A percentile compares a stretch with the other conserved stretches of the same genome.
Conservation (phyloP, 2,113 vertebrate species). For the Myotis davidii region DNA sequence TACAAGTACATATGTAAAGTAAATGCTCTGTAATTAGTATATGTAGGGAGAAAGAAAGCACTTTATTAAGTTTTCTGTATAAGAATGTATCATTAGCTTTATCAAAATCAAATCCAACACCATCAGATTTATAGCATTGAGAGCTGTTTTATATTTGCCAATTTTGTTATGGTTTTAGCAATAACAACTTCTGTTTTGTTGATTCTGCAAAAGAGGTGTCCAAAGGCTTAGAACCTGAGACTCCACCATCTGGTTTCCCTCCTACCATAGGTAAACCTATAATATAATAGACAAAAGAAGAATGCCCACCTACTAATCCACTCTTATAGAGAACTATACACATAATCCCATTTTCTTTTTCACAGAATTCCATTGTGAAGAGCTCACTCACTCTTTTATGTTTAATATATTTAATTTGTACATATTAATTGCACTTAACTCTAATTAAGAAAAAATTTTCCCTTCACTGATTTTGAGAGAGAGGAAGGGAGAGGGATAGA, state of each 20-base stretch:
- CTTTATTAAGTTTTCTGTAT: background rate
- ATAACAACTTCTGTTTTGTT: background rate
- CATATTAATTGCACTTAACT: background rate
- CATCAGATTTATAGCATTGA: background rate
- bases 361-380: background rate
- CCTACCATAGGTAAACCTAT: background rate
- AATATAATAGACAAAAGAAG: constrained; percentile 33
- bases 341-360: background rate
- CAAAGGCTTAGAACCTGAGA: constrained; percentile 32
- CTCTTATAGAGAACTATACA: background rate
- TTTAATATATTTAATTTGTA: background rate
- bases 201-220: background rate
- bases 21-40: background rate
- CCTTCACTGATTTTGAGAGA: no score
- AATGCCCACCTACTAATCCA: background rate
- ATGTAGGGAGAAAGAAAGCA: background rate
- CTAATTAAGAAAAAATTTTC: background rate
- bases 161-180: constrained; percentile 21
- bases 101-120: background rate
- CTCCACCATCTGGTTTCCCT: constrained; percentile 7
- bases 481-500: no score
- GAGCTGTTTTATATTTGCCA: background rate
- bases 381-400: background rate
- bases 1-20: background rate
- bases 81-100: background rate